phyloP scores from a whole-genome alignment of 2,888 invertebrate genomes.

The Parelbella ahira region DNA sequence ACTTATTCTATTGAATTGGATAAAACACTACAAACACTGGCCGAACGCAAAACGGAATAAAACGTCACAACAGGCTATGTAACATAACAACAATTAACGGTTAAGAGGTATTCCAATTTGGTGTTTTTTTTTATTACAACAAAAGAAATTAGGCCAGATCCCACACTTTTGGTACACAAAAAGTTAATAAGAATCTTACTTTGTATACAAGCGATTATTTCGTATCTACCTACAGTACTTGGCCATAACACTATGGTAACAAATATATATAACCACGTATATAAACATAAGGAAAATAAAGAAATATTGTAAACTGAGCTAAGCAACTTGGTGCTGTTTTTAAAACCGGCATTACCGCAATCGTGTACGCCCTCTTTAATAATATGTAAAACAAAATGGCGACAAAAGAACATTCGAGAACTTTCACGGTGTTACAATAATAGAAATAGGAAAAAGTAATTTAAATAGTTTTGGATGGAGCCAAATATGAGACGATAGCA shows the following conservation, averaged over 20 bases:
- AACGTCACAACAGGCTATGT: conserved; percentile 25
- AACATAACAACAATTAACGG: conserved; percentile 29
- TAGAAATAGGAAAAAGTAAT: conserved; percentile 29
- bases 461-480: conserved; percentile 54
- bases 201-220: conserved; percentile 66
- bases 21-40: conserved; percentile 61
- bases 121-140: conserved; percentile 38
- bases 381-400: too few species aligned
- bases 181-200: conserved; percentile 47
- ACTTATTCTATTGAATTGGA: conserved; percentile 37
- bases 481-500: conserved; percentile 44
- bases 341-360: conserved; percentile 31
- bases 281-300: too few species aligned
- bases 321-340: too few species aligned
- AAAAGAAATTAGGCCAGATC: conserved; percentile 47
- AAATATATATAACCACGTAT: conserved; percentile 57
- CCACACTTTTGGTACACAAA: conserved; percentile 32
- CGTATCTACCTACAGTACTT: conserved; percentile 68
- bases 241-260: conserved; percentile 78
- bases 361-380: conserved; percentile 10
- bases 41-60: conserved; percentile 30
- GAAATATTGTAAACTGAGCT: conserved; percentile 60
- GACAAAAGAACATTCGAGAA: too few species aligned
- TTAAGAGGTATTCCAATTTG: conserved; percentile 33
- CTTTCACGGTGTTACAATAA: conserved; percentile 30